phyloP scores from a whole-genome alignment of 1,140 invertebrate genomes.

The Paraescarpia echinospica region DNA sequence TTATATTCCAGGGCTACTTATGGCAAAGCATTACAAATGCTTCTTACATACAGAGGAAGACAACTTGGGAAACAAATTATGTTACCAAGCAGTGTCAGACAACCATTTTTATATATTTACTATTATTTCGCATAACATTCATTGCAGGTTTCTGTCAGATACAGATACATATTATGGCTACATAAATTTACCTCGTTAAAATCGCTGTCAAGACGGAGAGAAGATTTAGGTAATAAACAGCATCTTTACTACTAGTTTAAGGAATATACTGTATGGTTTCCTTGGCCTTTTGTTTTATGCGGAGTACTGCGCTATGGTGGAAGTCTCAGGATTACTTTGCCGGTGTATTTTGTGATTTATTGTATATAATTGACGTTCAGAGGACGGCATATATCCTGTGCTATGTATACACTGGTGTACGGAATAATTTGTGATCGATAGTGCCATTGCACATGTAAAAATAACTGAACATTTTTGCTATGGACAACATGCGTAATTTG shows the following conservation, averaged over 20 bases:
- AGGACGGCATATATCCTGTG: not conserved
- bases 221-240: not conserved
- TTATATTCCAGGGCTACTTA: not conserved
- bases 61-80: not conserved
- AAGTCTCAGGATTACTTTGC: not conserved
- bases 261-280: not conserved
- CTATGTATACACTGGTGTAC: not conserved
- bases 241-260: not conserved
- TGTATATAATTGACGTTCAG: slow-evolving; percentile 6
- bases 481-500: not conserved
- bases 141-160: too few species aligned
- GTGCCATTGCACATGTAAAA: not conserved
- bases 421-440: not conserved
- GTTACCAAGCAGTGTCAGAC: not conserved
- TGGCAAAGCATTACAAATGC: not conserved
- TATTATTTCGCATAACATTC: too few species aligned
- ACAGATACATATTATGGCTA: not conserved
- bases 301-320: not conserved
- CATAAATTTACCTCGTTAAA: not conserved
- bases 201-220: not conserved
- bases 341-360: not conserved
- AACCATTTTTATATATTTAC: not conserved
- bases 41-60: not conserved
- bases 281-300: not conserved
- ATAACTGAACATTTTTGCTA: not conserved